Evolutionary conservation across 92 coral and sea anemone species (phyloP), one percentile per base, ranked within the genome.

Genomic region (Ricordea florida): DNA sequence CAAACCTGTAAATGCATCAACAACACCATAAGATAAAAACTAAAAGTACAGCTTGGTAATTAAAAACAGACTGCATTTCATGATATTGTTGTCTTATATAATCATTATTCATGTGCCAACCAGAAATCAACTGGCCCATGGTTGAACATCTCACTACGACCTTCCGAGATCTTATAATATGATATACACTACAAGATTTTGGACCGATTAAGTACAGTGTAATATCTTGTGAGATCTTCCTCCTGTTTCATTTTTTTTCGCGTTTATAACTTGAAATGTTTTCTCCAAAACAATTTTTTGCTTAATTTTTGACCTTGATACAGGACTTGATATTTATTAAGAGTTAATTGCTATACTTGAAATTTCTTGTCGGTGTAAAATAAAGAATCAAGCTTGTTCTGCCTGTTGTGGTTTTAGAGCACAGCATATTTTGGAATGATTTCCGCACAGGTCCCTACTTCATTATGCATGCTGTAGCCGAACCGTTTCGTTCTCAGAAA

Each of bases 1-100:
- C 68, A 66, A 78, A 66, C 84, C 84, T 77, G 57, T 64, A 41
- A 77, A 52, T 25, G 57, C 21, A 73, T 73, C 57, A 59, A 60
- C 49, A 24, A 24, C 26, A 62, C 49, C 7, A 22, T 51, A 46
- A 46, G 53, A 15, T 46, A 10, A 46, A 46, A 46, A 46, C 22
- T 15, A 46, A 51, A 51, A 21, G 58, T 51, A 51, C 58, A 23
- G 33, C 33, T 26, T 51, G 33, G 10, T 25, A 51, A 6, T 51
- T 51, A 24, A 51, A 20, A 23, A 51, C 58, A 51, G 58, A 51
- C 58, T 51, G 58, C 58, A 20, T 6, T 51, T 51, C 58, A 51
- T 51, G 15, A 20, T 21, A 9, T 3, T 51, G 28, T 51, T 51
- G 9, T 51, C 28, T 49, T 4, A 1, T 14, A 51, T 23, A 51